These are phyloP conservation scores for Drosophila obscura DNA, from an alignment of 1,140 invertebrate genomes.

Conservation along the genomic window DNA sequence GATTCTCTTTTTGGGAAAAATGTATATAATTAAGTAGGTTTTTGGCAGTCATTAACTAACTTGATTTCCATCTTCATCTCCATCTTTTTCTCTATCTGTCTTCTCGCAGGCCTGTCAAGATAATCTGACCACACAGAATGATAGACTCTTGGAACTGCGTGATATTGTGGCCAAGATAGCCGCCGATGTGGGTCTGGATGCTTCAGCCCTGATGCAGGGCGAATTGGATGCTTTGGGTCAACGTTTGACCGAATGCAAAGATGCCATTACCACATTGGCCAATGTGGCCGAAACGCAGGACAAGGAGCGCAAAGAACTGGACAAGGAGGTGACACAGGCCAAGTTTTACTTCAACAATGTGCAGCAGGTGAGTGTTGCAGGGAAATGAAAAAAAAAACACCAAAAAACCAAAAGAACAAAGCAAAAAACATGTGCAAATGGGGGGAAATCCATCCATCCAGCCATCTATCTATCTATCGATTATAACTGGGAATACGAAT, in stretches of 20 bases:
- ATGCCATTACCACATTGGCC: slow-evolving; percentile 89
- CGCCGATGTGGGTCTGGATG: slow-evolving; percentile 89
- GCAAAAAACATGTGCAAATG: no score
- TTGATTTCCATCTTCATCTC: slow-evolving; percentile 5
- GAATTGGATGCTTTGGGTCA: slow-evolving; percentile 91
- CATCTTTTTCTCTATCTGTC: background rate
- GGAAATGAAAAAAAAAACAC: slow-evolving; percentile 22
- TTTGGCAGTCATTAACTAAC: slow-evolving; percentile 29
- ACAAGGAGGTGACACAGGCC: slow-evolving; percentile 86
- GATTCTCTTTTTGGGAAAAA: slow-evolving; percentile 1
- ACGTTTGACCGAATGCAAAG: slow-evolving; percentile 90
- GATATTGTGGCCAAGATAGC: slow-evolving; percentile 91
- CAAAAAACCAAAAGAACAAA: background rate
- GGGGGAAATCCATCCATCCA: background rate
- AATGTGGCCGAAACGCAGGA: slow-evolving; percentile 89
- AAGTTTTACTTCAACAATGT: slow-evolving; percentile 87
- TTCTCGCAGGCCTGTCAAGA: slow-evolving; percentile 89
- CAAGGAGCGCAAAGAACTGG: slow-evolving; percentile 85
- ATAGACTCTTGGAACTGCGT: slow-evolving; percentile 88
- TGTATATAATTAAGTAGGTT: slow-evolving; percentile 15
- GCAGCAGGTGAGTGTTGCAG: slow-evolving; percentile 85
- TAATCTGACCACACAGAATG: slow-evolving; percentile 88
- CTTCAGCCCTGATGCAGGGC: slow-evolving; percentile 87
- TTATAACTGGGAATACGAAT: slow-evolving; percentile 29
- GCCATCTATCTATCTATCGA: slow-evolving; percentile 54